A percentile compares a stretch with the other conserved stretches of the same genome.
phyloP scores from a whole-genome alignment of 2,888 invertebrate species.

The Nowickia ferox region DNA sequence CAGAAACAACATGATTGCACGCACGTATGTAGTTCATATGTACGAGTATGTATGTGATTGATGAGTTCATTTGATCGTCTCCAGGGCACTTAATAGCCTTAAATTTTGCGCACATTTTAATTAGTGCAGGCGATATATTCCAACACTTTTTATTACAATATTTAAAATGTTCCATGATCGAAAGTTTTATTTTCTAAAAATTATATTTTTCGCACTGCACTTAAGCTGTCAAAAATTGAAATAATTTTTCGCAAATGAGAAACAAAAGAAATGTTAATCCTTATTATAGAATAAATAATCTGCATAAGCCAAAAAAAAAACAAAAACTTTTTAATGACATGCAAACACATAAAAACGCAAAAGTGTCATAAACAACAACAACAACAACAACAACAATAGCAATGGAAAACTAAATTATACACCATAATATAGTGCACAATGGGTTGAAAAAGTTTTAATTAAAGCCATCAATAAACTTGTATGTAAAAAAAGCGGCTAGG shows the following conservation, averaged over 20 bases:
- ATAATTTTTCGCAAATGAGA: background rate
- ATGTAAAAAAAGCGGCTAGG: too few relatives aligned
- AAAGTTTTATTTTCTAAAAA: background rate
- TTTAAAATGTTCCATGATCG: too few relatives aligned
- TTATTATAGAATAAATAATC: slow-evolving; percentile 31
- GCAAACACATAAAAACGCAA: slow-evolving; percentile 18
- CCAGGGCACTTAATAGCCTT: too few relatives aligned
- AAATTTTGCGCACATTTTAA: too few relatives aligned
- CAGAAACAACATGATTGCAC: too few relatives aligned
- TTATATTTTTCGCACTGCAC: background rate
- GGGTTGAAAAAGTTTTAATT: too few relatives aligned
- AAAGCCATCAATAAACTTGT: too few relatives aligned
- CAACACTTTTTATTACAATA: too few relatives aligned
- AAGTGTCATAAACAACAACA: slow-evolving; percentile 10
- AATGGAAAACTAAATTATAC: slow-evolving; percentile 7
- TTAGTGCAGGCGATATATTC: too few relatives aligned
- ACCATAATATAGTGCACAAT: slow-evolving; percentile 7
- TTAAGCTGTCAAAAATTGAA: background rate
- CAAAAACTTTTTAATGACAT: background rate
- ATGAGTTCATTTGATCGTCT: too few relatives aligned
- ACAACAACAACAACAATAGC: slow-evolving; percentile 8
- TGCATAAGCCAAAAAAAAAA: slow-evolving; percentile 15
- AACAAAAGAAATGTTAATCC: slow-evolving; percentile 23
- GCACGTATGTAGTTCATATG: too few relatives aligned
- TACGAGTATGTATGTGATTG: too few relatives aligned